A percentile compares a stretch with the other conserved stretches of the same genome.
These are phyloP conservation scores for Tiphia femorata DNA, from an alignment of 2,888 invertebrate species.

Conservation along the genomic window DNA sequence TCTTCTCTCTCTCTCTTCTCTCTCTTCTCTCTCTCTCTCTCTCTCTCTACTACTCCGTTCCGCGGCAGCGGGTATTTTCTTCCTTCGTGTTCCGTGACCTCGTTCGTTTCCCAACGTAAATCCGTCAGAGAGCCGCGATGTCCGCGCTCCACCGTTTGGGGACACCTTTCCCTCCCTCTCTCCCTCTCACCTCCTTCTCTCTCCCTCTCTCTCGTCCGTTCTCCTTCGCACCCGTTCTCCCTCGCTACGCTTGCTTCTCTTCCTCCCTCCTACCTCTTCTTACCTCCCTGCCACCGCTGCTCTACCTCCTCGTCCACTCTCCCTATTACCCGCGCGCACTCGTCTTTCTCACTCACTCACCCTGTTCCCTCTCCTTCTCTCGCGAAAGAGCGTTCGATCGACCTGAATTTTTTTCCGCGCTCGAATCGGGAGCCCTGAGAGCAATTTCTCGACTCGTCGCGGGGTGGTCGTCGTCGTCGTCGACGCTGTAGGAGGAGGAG, in stretches of 20 bases:
- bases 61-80: too few relatives aligned
- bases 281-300: not conserved
- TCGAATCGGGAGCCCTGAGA: slow-evolving; percentile 54
- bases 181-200: not conserved
- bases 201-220: slow-evolving; percentile 15
- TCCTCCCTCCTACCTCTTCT: slow-evolving; percentile 9
- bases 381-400: slow-evolving; percentile 53
- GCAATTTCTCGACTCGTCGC: slow-evolving; percentile 62
- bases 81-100: slow-evolving; percentile 48
- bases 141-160: slow-evolving; percentile 45
- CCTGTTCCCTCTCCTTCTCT: slow-evolving; percentile 29
- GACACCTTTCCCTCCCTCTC: slow-evolving; percentile 30
- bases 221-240: not conserved
- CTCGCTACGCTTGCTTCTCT: not conserved
- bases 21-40: not conserved
- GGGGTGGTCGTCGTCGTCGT: slow-evolving; percentile 60
- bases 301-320: slow-evolving; percentile 7
- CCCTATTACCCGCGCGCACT: slow-evolving; percentile 12
- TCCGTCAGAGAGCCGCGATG: slow-evolving; percentile 49
- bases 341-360: slow-evolving; percentile 11
- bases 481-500: slow-evolving; percentile 56
- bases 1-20: not conserved
- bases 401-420: slow-evolving; percentile 53
- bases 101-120: slow-evolving; percentile 48
- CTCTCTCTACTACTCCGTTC: slow-evolving; percentile 9